These are phyloP conservation scores for Rhynchophorus ferrugineus DNA, from an alignment of 1,140 invertebrate genomes.

Conservation along the genomic window DNA sequence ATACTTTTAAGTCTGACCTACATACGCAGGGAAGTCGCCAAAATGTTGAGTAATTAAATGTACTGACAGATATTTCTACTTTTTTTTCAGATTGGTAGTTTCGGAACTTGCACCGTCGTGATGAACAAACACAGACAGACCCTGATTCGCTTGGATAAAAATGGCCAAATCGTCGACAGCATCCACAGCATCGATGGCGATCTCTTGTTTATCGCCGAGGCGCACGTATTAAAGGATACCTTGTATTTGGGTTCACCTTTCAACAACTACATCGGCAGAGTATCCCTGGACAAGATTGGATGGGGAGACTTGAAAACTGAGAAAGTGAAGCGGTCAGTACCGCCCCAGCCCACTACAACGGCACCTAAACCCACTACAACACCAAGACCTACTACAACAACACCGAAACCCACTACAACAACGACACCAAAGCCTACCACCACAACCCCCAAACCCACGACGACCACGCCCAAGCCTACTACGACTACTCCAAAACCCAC, in stretches of 20 bases:
- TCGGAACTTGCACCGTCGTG: slow-evolving; percentile 28
- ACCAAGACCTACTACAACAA: slow-evolving; percentile 27
- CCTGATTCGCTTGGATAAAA: slow-evolving; percentile 54
- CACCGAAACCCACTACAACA: slow-evolving; percentile 19
- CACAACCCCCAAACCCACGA: slow-evolving; percentile 20
- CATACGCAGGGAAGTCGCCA: no score
- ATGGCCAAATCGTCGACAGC: slow-evolving; percentile 57
- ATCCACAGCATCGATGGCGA: slow-evolving; percentile 48
- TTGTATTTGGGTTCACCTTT: slow-evolving; percentile 65
- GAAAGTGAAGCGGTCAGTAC: slow-evolving; percentile 13
- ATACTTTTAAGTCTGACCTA: no score
- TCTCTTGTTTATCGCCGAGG: slow-evolving; percentile 49
- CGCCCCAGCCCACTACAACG: slow-evolving; percentile 13
- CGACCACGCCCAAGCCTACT: slow-evolving; percentile 26
- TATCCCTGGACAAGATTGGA: slow-evolving; percentile 48
- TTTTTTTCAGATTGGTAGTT: slow-evolving; percentile 48
- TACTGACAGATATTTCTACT: no score
- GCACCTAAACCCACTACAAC: slow-evolving; percentile 12
- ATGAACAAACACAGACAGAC: slow-evolving; percentile 36
- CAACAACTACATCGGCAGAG: slow-evolving; percentile 55
- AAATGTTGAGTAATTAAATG: no score
- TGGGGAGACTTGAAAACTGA: slow-evolving; percentile 35
- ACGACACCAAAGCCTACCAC: slow-evolving; percentile 16
- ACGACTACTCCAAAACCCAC: slow-evolving; percentile 28
- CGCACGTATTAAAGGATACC: slow-evolving; percentile 48